Evolutionary conservation across 2,113 vertebrate genomes (phyloP).

Genomic region (Stercorarius parasiticus): DNA sequence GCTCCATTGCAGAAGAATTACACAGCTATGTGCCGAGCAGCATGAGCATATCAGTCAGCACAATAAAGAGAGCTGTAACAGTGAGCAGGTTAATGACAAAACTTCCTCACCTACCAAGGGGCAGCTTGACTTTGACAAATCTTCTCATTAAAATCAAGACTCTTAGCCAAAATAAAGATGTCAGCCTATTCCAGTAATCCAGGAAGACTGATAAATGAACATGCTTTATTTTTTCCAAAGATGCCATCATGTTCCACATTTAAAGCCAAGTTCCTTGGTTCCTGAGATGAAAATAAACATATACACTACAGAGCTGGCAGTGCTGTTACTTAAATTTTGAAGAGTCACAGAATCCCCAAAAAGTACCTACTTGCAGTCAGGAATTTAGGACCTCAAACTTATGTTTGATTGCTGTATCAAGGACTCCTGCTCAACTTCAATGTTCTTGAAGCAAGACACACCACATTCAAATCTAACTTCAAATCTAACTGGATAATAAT

Average conservation of each 20-base stretch:
- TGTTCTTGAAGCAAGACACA: neutral
- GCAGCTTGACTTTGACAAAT: neutral
- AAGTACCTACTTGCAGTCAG: neutral
- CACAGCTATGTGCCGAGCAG: neutral
- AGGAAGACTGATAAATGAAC: neutral
- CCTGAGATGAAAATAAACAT: neutral
- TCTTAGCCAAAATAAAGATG: neutral
- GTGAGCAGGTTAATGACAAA: neutral
- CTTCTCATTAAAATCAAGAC: neutral
- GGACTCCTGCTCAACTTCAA: neutral
- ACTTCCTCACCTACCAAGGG: neutral
- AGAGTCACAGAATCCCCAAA: neutral
- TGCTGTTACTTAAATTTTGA: neutral
- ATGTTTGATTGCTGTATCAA: neutral
- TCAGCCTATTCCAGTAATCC: neutral
- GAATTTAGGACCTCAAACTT: neutral
- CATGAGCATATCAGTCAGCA: rapidly evolving
- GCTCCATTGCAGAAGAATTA: neutral
- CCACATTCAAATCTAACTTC: neutral
- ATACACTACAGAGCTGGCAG: neutral
- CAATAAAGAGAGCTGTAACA: neutral
- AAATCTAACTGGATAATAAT: neutral
- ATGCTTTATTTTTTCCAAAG: neutral
- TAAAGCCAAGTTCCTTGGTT: neutral
- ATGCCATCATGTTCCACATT: neutral